Evolutionary conservation across 2,797 vertebrate genomes (phyloP), one percentile per base, ranked within the genome.

Genomic region (Peromyscus eremicus): DNA sequence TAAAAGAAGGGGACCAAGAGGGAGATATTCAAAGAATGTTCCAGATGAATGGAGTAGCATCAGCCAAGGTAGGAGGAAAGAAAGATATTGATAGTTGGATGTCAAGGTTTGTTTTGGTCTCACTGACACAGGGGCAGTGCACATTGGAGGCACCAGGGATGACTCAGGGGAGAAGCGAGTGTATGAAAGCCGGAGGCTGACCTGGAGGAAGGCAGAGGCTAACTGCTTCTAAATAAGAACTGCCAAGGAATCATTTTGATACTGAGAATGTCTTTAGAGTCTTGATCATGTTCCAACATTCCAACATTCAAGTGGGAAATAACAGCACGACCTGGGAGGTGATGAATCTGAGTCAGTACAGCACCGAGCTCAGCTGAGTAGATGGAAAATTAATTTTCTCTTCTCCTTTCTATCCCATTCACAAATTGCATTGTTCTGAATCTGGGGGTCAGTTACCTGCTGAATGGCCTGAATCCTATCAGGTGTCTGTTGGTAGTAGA

Each of bases 221-320:
- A 89, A 40, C 32, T 85, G 14, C 13, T 12, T 70, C 94, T 68
- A 57, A 95, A 55, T 60, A 32, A 14, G 43, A 94, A 81, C 37
- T 81, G 60, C 60, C 43, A 1, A 13, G 23, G 62, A n/a, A 68
- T 29, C 14, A 21, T 82, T 91, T 70, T 68, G 60, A 70, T 21
- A 62, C 21, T 46, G 17, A 6, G 29, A 40, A 2, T n/a, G n/a
- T 37, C 70, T 83, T 1, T 57, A 55, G 32, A 75, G 75, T 88
- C 92, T 93, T 95, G 57, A 80, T 89, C 92, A 14, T 21, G 76
- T 64, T 86, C 70, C 32, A 80, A 29, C 77, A 66, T 64, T 86
- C 70, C 32, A 80, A 29, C 77, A 66, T 76, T n/a, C 70, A 43
- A 25, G 27, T 60, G 23, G 52, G 52, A 71, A 81, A 34, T 43